A percentile compares a stretch with the other conserved stretches of the same genome.
These are phyloP conservation scores for Cactoblastis cactorum DNA, from an alignment of 2,888 invertebrate genomes.

Conservation along the genomic window DNA sequence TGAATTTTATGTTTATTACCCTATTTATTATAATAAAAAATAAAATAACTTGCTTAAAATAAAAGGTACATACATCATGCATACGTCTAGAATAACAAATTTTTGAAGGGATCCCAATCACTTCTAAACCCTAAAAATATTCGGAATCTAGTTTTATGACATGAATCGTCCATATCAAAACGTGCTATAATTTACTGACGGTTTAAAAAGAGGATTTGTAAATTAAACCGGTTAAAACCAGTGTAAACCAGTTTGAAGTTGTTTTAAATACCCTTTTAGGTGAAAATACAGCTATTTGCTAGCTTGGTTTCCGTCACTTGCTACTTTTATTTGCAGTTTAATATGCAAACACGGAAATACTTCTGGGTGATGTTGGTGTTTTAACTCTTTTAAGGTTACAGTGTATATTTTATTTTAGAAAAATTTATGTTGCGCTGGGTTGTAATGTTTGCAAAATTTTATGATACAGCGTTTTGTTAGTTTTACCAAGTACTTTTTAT, in stretches of 20 bases:
- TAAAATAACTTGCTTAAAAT: too few species aligned
- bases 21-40: too few species aligned
- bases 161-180: not conserved
- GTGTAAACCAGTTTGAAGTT: not conserved
- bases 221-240: conserved; percentile 1
- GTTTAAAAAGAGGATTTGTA: conserved; percentile 1
- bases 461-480: not conserved
- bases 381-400: not conserved
- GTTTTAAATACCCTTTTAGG: conserved; percentile 4
- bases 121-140: not conserved
- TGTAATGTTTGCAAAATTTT: not conserved
- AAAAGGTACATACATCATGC: too few species aligned
- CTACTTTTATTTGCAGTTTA: conserved; percentile 4
- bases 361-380: not conserved
- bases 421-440: not conserved
- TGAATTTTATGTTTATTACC: too few species aligned
- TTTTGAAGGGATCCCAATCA: too few species aligned
- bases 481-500: not conserved
- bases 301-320: conserved; percentile 5
- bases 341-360: not conserved
- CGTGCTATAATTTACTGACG: not conserved
- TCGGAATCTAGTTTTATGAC: not conserved
- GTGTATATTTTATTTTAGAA: not conserved
- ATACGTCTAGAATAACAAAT: too few species aligned
- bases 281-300: conserved; percentile 8